Base-by-base conservation (phyloP, 2,888 invertebrate species). In the Rotaria macrura region DNA sequence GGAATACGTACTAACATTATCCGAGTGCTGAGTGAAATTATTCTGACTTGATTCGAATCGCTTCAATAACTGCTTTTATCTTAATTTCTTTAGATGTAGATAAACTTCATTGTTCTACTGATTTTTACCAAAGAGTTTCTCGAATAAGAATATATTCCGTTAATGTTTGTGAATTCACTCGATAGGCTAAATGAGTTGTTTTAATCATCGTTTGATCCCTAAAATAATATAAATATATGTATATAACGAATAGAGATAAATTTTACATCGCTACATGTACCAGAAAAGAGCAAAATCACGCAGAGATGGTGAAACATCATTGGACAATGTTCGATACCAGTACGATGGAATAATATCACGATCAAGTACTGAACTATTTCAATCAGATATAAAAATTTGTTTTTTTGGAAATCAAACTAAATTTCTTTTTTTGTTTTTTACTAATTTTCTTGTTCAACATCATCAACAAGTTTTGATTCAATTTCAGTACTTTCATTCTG, bases 181-280 rank as follows among this genome's bases (percentile, higher is more conserved):
- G n/a, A 43, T 79, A 79, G n/a, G 43, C 79, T 79, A 79, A 79
- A 79, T 79, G 79, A 43, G 40, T 79, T 43, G 79, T 79, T 79
- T 40, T 79, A 2, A 79, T 79, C 79, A 79, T 79, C 2, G 43
- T 79, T 43, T 79, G 43, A 43, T 79, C 79, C 79, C 79, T 79
- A 12, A 25, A 79, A 43, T 25, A 14, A 38, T 12, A 29, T 2
- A 65, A 5, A 65, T 65, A 17, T 1, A 65, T 12, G 38, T 17
- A 20, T 38, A 14, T 17, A 34, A 34, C n/a, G n/a, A n/a, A n/a
- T 29, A 25, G 7, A n/a, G 29, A 57, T 12, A 14, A 17, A 34
- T 9, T 65, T 34, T 14, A 5, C 34, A 29, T 40, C 4, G 17
- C 14, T 49, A 49, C 3, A n/a, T 12, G 43, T 79, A 79, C 79